Evolutionary conservation across 2,888 invertebrate genomes (phyloP), one percentile per base, ranked within the genome.

Genomic region (Timema cristinae): DNA sequence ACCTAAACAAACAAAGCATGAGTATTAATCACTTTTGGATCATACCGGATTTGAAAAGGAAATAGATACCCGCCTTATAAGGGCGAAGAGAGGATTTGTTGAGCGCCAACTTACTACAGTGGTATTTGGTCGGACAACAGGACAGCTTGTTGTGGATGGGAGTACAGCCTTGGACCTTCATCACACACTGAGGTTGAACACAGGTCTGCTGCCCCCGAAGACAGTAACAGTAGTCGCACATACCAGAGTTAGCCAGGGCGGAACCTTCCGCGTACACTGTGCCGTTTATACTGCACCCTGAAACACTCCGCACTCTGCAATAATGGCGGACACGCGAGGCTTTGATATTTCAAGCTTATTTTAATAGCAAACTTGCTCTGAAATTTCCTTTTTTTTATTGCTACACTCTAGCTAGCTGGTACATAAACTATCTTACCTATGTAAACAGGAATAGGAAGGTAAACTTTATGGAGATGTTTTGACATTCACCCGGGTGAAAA

Each of bases 171-270:
- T 88, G 86, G 54, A 92, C 86, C 1, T 91, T 88, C 68, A 93
- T 85, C 79, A 93, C 85, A 82, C 95, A 95, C 79, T 89, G 88
- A 0, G 94, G 94, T 75, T 89, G 87, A 70, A 94, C 90, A 82
- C 95, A 95, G 77, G 88, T 87, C 77, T 91, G 88, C 69, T 84
- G 84, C 6, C 92, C 92, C 50, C 86, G 84, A 77, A 92, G 88
- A 80, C 95, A 95, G 84, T 92, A 95, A 83, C 95, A 95, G 82
- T 92, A 92, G 82, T 93, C 91, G 83, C 95, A 95, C n/a, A 90
- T 86, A 73, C 88, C 87, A 16, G 88, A 87, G 6, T 91, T 89
- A 76, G 88, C 86, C 91, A 95, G 91, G 8, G 95, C 94, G 7
- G 94, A 94, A 5, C 93, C 93, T 67, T 91, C 90, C 16, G 89